A percentile compares a stretch with the other conserved stretches of the same genome.
Evolutionary conservation across 2,797 vertebrate genomes (phyloP).

Genomic region (Anisognathus igniventris): DNA sequence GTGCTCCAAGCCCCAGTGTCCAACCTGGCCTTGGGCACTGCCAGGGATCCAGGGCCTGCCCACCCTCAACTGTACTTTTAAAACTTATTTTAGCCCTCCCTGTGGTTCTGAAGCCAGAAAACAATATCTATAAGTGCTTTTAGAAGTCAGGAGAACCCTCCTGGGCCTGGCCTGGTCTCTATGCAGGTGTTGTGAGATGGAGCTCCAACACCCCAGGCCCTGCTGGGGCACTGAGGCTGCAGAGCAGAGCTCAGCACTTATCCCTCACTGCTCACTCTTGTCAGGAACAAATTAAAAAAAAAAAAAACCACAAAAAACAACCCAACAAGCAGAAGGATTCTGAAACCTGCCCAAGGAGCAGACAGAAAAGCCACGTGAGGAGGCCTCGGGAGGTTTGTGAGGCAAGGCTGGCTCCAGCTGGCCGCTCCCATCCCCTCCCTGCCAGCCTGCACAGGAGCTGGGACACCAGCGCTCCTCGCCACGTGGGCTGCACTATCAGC

Average conservation of each 20-base stretch:
- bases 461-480: fast-evolving
- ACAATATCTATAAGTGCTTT: not conserved
- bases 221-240: fast-evolving
- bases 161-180: not conserved
- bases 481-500: not conserved
- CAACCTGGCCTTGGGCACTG: fast-evolving
- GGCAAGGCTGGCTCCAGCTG: not conserved
- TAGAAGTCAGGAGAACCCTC: not conserved
- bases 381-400: not conserved
- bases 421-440: fast-evolving
- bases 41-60: not conserved
- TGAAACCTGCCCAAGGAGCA: not conserved
- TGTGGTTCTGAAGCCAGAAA: not conserved
- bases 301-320: too few relatives aligned
- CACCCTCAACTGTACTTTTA: not conserved
- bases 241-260: not conserved
- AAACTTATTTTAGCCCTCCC: not conserved
- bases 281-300: not conserved
- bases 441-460: not conserved
- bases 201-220: fast-evolving
- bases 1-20: fast-evolving
- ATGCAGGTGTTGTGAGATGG: not conserved
- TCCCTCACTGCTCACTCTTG: fast-evolving
- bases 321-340: not conserved
- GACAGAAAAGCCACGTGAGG: not conserved